phyloP scores from a whole-genome alignment of 2,113 vertebrate genomes.

The Megatriorchis doriae region DNA sequence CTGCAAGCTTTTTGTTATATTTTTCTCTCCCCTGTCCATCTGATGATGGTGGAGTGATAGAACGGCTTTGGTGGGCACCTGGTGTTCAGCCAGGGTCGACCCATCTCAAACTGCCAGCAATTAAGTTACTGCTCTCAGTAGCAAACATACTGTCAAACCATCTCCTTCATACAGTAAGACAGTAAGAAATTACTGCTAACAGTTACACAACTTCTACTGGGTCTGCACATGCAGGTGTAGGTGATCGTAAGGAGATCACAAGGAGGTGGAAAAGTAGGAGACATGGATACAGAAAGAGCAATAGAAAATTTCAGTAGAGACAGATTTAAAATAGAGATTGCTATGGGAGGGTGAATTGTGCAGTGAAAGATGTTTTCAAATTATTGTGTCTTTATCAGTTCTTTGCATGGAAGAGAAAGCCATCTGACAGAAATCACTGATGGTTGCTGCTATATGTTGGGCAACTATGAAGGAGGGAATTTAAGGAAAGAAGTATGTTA shows the following conservation, averaged over 20 bases:
- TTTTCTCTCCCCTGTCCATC: too few relatives aligned
- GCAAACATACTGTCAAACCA: not conserved
- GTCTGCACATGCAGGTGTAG: not conserved
- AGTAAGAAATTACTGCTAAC: not conserved
- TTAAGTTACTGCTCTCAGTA: not conserved
- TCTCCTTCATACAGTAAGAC: not conserved
- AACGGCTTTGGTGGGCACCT: too few relatives aligned
- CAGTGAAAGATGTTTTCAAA: not conserved
- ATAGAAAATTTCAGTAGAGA: not conserved
- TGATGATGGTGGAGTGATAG: too few relatives aligned
- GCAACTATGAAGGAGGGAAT: not conserved
- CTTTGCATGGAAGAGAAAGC: not conserved
- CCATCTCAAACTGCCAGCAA: not conserved
- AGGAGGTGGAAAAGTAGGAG: not conserved
- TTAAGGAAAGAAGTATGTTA: not conserved
- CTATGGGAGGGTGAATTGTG: not conserved
- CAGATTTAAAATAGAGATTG: not conserved
- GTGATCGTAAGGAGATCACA: not conserved
- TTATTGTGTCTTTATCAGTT: accelerated
- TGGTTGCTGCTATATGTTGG: not conserved
- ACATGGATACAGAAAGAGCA: not conserved
- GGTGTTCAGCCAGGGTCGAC: too few relatives aligned
- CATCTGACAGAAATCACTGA: not conserved
- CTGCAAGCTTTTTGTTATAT: too few relatives aligned
- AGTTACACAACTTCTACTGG: not conserved